Base-by-base conservation (phyloP, 1,140 invertebrate genomes). In the Drosophila parabipectinata region DNA sequence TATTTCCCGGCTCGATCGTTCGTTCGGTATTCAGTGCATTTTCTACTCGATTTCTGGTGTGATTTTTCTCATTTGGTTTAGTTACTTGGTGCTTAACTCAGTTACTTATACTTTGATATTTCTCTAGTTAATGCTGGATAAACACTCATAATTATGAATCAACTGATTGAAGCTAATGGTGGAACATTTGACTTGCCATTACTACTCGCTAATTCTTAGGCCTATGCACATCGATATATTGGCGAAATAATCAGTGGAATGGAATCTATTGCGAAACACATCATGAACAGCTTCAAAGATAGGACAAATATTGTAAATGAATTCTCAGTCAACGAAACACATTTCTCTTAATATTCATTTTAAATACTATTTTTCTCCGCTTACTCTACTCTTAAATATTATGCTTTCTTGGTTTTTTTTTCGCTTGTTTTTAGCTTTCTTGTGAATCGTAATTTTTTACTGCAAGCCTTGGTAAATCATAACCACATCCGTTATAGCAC, bases 321-420 rank as follows among this genome's bases (percentile, higher is more conserved):
- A 54, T 64, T 79, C 15, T 84, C 82, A 84, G 81, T 84, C 81
- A 77, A 84, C 83, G 61, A 72, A 80, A 79, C 63, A 67, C 15
- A 15, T 66, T 66, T 54, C 41, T 37, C 56, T 61, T 26, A 34
- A 41, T 57, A 45, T 57, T 41, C 53, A 21, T 28, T 57, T 62
- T 15, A 44, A 7, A 44, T 44, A 44, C 41, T 44, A 44, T 44
- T 14, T 44, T 44, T 44, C 1, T 18, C 26, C 6, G 59, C 52
- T 69, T 69, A 69, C 5, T 7, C 51, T 69, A 69, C 26, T 18
- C 67, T 69, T 69, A 69, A 50, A 18, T 50, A 8, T 32, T 57
- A 69, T 32, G 47, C 54, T 8, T 45, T 4, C 14, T 39, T 37
- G 32, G 24, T 45, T 41, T 45, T 26, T 26, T 30, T 3, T n/a